Conservation (phyloP, 2,888 invertebrate genomes). For the Trilocha varians region DNA sequence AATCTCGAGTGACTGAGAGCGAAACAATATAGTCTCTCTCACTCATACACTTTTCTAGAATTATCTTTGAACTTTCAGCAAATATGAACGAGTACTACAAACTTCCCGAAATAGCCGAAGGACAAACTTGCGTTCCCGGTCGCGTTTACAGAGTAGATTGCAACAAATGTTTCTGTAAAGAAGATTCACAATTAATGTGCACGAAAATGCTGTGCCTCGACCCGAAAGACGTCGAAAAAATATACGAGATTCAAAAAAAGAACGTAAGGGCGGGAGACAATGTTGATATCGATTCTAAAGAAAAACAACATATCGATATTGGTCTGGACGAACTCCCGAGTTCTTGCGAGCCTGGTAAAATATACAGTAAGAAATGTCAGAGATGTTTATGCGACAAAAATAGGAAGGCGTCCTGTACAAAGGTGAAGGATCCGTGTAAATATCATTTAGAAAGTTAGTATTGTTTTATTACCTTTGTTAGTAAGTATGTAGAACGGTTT, state of each 20-base stretch:
- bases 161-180: conserved; percentile 44
- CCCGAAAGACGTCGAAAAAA: background rate
- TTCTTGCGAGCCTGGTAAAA: conserved; percentile 35
- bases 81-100: conserved; percentile 11
- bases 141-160: conserved; percentile 39
- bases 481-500: background rate
- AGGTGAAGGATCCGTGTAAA: conserved; percentile 13
- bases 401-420: conserved; percentile 18
- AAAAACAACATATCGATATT: background rate
- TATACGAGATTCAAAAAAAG: background rate
- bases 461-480: background rate
- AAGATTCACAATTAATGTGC: conserved; percentile 35
- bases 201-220: conserved; percentile 45
- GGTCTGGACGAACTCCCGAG: conserved; percentile 13
- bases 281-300: background rate
- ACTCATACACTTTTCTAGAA: background rate
- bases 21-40: background rate
- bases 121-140: conserved; percentile 32
- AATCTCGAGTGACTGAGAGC: no score
- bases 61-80: conserved; percentile 16
- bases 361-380: conserved; percentile 31
- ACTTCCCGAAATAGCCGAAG: conserved; percentile 32
- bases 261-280: background rate
- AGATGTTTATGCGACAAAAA: conserved; percentile 36
- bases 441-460: conserved; percentile 13